Conservation (phyloP, 2,888 invertebrate species). For the Drosophila mulleri region DNA sequence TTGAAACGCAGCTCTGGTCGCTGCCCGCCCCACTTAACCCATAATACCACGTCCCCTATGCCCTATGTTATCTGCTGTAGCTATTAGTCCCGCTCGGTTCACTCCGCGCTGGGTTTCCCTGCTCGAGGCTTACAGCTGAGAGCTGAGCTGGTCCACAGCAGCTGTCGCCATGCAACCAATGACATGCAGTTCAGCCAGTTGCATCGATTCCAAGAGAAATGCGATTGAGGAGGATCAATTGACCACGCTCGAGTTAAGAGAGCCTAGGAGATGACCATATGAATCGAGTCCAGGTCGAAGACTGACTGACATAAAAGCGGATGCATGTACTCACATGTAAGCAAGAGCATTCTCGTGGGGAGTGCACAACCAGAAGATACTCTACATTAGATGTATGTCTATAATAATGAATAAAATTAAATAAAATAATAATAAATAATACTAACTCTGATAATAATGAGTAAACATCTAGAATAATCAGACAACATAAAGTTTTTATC, state of each 20-base stretch:
- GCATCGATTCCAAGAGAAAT: no score
- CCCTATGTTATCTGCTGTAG: not conserved
- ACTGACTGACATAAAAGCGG: not conserved
- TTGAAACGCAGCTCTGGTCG: slow-evolving; percentile 45
- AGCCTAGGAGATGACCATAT: not conserved
- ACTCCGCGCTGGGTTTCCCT: not conserved
- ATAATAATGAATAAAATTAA: no score
- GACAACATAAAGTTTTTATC: no score
- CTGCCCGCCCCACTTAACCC: not conserved
- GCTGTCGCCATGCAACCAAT: no score
- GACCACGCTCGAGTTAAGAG: not conserved
- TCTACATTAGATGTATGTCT: no score
- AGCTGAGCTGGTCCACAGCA: no score
- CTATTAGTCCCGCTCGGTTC: not conserved
- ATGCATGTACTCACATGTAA: not conserved
- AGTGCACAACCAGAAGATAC: not conserved
- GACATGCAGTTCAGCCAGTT: no score
- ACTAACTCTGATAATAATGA: no score
- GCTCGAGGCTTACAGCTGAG: not conserved
- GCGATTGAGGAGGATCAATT: no score
- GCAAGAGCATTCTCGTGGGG: not conserved
- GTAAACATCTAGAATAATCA: no score
- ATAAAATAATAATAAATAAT: no score
- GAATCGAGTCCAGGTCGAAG: not conserved
- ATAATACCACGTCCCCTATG: not conserved